Conservation (phyloP, 2,797 vertebrate genomes). For the Paratrypauchen microcephalus region DNA sequence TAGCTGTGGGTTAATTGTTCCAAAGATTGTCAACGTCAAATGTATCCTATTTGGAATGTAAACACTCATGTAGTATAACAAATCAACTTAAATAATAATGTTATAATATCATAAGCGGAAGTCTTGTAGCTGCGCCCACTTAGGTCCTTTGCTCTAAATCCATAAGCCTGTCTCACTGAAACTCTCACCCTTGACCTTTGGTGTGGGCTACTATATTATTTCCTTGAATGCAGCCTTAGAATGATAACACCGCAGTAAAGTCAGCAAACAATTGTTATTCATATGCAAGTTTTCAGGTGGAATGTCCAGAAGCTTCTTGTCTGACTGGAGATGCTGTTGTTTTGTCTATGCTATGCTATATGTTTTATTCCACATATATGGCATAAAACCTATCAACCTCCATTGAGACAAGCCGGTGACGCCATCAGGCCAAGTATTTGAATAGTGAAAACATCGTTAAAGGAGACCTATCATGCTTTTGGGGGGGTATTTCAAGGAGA, state of each 20-base stretch:
- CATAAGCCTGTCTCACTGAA: constrained; percentile 33
- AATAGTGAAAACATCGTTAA: neutral
- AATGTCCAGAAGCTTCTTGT: neutral
- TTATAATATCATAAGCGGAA: neutral
- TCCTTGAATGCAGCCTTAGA: constrained; percentile 2
- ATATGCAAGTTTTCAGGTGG: neutral
- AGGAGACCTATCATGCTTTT: neutral
- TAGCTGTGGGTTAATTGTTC: constrained; percentile 1
- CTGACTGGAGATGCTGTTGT: neutral
- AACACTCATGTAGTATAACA: neutral
- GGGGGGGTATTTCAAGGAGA: too few species aligned
- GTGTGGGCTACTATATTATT: neutral
- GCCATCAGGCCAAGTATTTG: too few species aligned
- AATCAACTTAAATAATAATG: neutral
- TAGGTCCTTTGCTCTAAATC: constrained; percentile 29
- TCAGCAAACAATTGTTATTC: too few species aligned
- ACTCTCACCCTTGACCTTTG: constrained; percentile 29
- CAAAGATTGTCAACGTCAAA: constrained; percentile 11
- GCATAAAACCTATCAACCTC: neutral
- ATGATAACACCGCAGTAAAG: neutral
- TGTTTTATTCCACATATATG: neutral
- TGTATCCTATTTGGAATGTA: neutral
- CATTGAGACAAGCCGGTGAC: neutral
- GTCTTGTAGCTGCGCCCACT: constrained; percentile 12
- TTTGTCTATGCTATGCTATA: neutral